Evolutionary conservation across 2,888 invertebrate species (phyloP).

Genomic region (Norana najaformis): DNA sequence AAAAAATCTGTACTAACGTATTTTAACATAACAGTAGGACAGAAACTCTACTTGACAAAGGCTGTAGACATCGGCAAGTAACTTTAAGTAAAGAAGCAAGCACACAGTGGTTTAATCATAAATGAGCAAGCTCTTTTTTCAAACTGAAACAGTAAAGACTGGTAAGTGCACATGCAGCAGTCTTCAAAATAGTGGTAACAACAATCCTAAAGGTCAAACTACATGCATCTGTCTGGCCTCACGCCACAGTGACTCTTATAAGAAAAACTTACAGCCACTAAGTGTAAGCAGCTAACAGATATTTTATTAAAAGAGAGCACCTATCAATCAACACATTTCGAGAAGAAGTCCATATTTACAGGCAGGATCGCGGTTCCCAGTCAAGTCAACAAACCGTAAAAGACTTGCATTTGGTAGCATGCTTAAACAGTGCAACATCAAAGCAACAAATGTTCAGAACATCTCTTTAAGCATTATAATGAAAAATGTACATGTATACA

Average conservation of each 20-base stretch:
- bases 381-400: not conserved
- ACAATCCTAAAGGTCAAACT: not conserved
- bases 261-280: not conserved
- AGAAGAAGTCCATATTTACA: not conserved
- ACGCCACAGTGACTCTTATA: not conserved
- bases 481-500: not conserved
- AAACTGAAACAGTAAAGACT: not conserved
- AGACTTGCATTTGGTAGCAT: not conserved
- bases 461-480: not conserved
- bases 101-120: not conserved
- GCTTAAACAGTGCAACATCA: not conserved
- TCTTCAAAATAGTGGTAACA: not conserved
- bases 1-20: not conserved
- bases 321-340: not conserved
- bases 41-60: not conserved
- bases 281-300: not conserved
- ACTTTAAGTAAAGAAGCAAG: not conserved
- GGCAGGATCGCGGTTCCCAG: not conserved
- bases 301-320: not conserved
- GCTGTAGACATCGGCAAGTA: not conserved
- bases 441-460: not conserved
- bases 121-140: not conserved
- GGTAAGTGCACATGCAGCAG: not conserved
- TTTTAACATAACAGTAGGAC: not conserved
- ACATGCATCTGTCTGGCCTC: not conserved